Percentiles rank a stretch among this genome's conserved stretches.
Evolutionary conservation across 2,888 invertebrate species (phyloP).

Genomic region (Rhagonycha lutea): DNA sequence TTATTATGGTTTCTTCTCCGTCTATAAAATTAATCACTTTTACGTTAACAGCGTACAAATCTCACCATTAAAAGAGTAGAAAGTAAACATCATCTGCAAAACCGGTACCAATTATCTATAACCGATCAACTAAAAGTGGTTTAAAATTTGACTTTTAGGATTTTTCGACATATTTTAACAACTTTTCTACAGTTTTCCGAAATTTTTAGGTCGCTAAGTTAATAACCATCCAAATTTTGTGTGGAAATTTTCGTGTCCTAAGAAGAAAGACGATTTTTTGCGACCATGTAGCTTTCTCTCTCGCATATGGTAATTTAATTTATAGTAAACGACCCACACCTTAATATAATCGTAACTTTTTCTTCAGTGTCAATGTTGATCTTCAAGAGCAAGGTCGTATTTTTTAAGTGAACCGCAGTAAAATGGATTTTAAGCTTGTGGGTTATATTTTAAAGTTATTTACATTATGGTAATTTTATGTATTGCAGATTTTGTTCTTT

Average conservation of each 20-base stretch:
- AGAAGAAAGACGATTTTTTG: background rate
- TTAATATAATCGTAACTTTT: conserved; percentile 34
- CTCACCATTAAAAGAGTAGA: conserved; percentile 6
- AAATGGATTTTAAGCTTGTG: conserved; percentile 22
- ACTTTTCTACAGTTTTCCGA: background rate
- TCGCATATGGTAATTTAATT: background rate
- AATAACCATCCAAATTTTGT: background rate
- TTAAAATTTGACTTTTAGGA: background rate
- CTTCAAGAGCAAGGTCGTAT: conserved; percentile 43
- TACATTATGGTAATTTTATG: background rate
- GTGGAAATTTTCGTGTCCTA: background rate
- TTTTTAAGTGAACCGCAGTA: background rate
- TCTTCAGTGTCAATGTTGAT: conserved; percentile 51
- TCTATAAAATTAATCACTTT: background rate
- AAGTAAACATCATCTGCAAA: conserved; percentile 23
- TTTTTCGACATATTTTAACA: background rate
- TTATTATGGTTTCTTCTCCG: background rate
- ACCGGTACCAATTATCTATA: conserved; percentile 10
- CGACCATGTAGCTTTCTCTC: conserved; percentile 19
- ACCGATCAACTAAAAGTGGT: background rate
- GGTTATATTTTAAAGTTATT: conserved; percentile 7
- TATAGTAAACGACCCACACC: background rate
- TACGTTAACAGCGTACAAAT: background rate
- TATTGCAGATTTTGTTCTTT: background rate
- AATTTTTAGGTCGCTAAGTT: background rate